Conservation (phyloP, 2,797 vertebrate species). For the Halcyon leucocephala region DNA sequence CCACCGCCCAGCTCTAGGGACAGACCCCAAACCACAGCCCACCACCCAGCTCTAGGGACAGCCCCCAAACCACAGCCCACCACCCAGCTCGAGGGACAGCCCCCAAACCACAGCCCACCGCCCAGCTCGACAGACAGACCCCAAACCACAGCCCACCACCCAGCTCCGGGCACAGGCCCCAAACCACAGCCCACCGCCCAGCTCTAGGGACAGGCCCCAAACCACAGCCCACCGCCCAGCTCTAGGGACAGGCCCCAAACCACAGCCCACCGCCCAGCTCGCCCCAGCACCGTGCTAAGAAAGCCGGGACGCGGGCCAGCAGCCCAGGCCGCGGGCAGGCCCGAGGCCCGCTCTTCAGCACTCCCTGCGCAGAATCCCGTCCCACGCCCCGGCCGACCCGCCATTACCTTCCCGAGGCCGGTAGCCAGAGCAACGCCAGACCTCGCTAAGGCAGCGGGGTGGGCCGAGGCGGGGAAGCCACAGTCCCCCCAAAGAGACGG, state of each 20-base stretch:
- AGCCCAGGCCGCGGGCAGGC: neutral
- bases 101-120: too few relatives aligned
- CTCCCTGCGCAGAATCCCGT: too few relatives aligned
- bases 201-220: neutral
- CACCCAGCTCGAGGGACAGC: too few relatives aligned
- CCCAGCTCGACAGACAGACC: too few relatives aligned
- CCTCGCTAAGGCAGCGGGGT: rapidly evolving
- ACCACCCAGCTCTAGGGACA: too few relatives aligned
- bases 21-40: too few relatives aligned
- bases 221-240: neutral
- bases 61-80: too few relatives aligned
- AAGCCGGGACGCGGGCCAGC: neutral
- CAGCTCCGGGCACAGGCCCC: neutral
- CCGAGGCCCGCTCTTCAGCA: too few relatives aligned
- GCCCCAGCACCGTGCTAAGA: neutral
- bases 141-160: neutral
- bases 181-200: rapidly evolving
- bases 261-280: neutral
- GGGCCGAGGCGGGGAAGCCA: too few relatives aligned
- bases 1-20: neutral
- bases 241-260: neutral
- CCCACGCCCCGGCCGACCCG: neutral
- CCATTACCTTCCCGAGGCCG: neutral
- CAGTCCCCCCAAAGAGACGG: rapidly evolving
- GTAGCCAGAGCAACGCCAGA: rapidly evolving